Evolutionary conservation across 2,797 vertebrate genomes (phyloP), one percentile per base, ranked within the genome.

Genomic region (Tapera naevia): DNA sequence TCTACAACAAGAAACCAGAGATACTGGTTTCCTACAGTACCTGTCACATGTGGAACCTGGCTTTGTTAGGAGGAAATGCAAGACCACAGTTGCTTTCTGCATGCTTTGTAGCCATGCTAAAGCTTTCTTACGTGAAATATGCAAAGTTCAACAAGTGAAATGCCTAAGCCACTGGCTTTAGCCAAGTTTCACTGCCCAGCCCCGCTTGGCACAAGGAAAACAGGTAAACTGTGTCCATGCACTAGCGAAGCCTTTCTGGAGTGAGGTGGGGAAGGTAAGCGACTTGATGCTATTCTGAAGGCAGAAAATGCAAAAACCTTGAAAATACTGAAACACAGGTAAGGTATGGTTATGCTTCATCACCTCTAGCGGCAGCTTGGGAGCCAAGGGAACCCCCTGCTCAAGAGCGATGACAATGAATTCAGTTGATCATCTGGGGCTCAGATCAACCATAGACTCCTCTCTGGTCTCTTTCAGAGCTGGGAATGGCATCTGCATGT

Each of bases 391-490:
- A 23, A 23, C 13, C 0, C 0, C n/a, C 21, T 30, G 27, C 35
- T 51, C 37, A 56, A 50, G 62, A 25, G 25, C 4, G 1, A 13
- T 3, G 16, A 11, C 1, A 5, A 27, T 9, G 7, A 30, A 28
- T 28, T 62, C 1, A 5, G 18, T 0, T 33, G 57, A 23, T 48
- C 45, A 19, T 18, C 18, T 45, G 17, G 25, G 9, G 7, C 27
- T 70, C 23, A 30, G 45, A 39, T 11, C 0, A 0, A 12, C 3
- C 2, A 1, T 14, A 4, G 2, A 0, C 51, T 41, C 22, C 60
- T 50, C 28, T 62, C 22, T 17, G 5, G 1, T 86, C 56, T 65
- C 53, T 61, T 80, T 19, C 89, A 97, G 96, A 62, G 3, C 8
- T 19, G 12, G 85, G 41, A 53, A 97, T 97, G 96, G 60, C 72